Conservation (phyloP, 2,113 vertebrate genomes). For the Brachypodius melanocephalos region DNA sequence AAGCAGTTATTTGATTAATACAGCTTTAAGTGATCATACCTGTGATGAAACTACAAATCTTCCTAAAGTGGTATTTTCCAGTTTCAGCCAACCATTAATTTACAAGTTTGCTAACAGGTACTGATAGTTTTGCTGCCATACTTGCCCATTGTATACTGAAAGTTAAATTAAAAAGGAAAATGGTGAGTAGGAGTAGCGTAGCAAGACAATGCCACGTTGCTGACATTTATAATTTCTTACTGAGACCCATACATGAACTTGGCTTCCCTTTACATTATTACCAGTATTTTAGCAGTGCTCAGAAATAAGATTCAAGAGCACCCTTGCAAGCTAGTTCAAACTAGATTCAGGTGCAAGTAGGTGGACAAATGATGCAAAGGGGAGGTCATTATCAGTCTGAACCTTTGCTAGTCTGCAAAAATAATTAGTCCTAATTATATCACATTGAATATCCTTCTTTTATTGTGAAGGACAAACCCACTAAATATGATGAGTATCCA, state of each 20-base stretch:
- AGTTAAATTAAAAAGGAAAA: not conserved
- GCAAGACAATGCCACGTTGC: accelerated
- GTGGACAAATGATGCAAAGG: not conserved
- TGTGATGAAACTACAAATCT: not conserved
- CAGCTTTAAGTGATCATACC: not conserved
- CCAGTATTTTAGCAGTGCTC: not conserved
- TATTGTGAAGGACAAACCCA: not conserved
- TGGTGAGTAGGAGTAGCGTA: not conserved
- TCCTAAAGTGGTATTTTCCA: not conserved
- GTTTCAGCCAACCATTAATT: not conserved
- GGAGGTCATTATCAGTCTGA: not conserved
- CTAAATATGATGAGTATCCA: not conserved
- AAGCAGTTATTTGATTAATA: not conserved
- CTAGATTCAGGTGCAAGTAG: not conserved
- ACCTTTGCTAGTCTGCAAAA: not conserved
- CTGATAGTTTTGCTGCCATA: not conserved
- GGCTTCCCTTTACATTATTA: not conserved
- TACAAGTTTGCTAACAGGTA: not conserved
- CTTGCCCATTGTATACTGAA: not conserved
- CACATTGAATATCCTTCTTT: not conserved
- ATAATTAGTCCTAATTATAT: not conserved
- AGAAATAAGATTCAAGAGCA: not conserved
- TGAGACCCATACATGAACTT: not conserved
- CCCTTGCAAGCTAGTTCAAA: not conserved
- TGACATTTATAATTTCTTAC: not conserved